Evolutionary conservation across 2,113 vertebrate species (phyloP).

Genomic region (Aegypius monachus): DNA sequence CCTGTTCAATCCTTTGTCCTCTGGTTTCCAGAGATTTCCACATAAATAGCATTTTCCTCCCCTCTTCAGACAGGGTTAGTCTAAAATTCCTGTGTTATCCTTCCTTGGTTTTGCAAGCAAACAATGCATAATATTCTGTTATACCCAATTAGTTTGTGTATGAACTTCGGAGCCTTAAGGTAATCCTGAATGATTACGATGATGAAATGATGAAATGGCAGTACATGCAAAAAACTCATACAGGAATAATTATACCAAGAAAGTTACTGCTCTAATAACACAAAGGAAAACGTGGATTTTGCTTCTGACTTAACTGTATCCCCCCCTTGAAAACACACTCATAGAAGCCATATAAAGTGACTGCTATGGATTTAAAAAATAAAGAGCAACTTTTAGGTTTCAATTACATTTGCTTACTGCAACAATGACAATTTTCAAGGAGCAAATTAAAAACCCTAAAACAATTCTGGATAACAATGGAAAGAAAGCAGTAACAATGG

Average conservation of each 20-base stretch:
- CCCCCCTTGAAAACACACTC: neutral
- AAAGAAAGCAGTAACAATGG: neutral
- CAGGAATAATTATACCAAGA: neutral
- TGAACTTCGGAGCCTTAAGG: neutral
- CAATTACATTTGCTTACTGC: neutral
- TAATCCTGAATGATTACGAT: neutral
- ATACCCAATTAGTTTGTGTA: neutral
- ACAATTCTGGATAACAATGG: fast-evolving
- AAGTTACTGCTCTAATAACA: neutral
- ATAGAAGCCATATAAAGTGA: neutral
- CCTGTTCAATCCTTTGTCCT: neutral
- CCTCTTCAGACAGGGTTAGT: neutral
- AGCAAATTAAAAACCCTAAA: neutral
- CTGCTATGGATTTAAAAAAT: neutral
- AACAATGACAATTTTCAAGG: neutral
- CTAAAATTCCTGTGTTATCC: neutral
- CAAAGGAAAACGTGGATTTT: neutral
- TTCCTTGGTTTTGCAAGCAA: neutral
- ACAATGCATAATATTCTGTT: neutral
- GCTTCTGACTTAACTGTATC: neutral
- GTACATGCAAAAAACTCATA: neutral
- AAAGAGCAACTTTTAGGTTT: neutral
- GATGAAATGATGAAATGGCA: neutral
- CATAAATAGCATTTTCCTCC: neutral
- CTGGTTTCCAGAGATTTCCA: neutral